These are phyloP conservation scores for Sciurus carolinensis DNA, from an alignment of 2,797 vertebrate species.

Conservation along the genomic window DNA sequence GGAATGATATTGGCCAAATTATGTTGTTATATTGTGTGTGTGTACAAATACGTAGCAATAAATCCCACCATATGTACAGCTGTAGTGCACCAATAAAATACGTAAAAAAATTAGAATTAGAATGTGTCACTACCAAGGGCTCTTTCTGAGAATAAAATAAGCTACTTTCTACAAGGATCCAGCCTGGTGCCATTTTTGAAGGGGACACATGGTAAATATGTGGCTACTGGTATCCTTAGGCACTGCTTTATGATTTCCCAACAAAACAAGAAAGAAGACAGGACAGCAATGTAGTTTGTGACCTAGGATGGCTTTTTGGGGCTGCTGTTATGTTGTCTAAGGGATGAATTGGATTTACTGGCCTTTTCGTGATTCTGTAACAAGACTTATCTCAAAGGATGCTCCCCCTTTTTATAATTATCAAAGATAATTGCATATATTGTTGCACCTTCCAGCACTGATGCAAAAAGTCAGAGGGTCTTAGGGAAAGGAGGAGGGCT, in stretches of 20 bases:
- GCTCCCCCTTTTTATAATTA: not conserved
- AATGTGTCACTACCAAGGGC: not conserved
- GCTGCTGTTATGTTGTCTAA: not conserved
- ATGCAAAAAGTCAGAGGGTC: not conserved
- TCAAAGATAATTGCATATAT: not conserved
- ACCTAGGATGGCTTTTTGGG: not conserved
- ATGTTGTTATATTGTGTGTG: too few species aligned
- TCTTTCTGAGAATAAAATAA: not conserved
- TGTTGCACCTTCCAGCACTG: not conserved
- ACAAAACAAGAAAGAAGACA: not conserved
- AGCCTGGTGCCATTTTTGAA: not conserved
- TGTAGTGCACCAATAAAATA: too few species aligned
- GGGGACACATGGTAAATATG: not conserved
- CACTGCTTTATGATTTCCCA: not conserved
- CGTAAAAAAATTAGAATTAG: not conserved
- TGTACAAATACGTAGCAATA: too few species aligned
- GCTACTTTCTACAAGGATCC: not conserved
- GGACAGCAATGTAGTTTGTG: not conserved
- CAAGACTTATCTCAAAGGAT: conserved; percentile 11
- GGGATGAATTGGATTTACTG: not conserved
- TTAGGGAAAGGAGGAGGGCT: not conserved
- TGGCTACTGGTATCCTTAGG: not conserved
- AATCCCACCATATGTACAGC: too few species aligned
- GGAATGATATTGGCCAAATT: too few species aligned
- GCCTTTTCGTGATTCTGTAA: not conserved